Evolutionary conservation across 2,797 vertebrate species (phyloP).

Genomic region (Acanthurus leucopareius): DNA sequence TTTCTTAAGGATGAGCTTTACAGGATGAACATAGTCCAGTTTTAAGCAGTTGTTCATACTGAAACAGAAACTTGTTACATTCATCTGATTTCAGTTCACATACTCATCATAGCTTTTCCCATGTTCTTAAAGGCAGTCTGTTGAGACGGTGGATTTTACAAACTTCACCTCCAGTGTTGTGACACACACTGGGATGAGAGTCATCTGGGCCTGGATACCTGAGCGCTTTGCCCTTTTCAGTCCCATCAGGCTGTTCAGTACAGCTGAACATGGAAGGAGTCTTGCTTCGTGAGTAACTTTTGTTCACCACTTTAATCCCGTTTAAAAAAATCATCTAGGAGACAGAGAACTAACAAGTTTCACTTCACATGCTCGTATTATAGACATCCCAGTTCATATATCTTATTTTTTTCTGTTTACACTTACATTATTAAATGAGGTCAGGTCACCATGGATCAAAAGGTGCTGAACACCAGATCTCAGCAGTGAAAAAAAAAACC

Average conservation of each 20-base stretch:
- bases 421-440: not conserved
- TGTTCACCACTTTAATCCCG: not conserved
- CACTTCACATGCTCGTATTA: not conserved
- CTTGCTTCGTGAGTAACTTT: slow-evolving; percentile 85
- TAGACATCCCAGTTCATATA: not conserved
- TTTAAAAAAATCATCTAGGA: not conserved
- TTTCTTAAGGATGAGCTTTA: not conserved
- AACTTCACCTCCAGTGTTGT: slow-evolving; percentile 87
- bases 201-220: slow-evolving; percentile 93
- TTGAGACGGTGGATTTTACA: slow-evolving; percentile 86
- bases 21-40: not conserved
- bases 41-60: not conserved
- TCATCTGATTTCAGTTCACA: not conserved
- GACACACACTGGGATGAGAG: slow-evolving; percentile 88
- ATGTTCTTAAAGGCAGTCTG: slow-evolving; percentile 79
- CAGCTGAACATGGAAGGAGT: slow-evolving; percentile 83
- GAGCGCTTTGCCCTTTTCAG: slow-evolving; percentile 91
- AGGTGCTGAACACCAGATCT: not conserved
- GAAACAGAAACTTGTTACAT: not conserved
- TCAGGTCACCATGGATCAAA: slow-evolving; percentile 10
- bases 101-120: slow-evolving; percentile 2
- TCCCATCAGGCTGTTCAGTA: slow-evolving; percentile 87
- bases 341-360: not conserved
- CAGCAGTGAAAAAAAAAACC: slow-evolving; percentile 9
- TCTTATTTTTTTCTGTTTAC: not conserved